phyloP scores from a whole-genome alignment of 2,888 invertebrate genomes.

The Bugula neritina region DNA sequence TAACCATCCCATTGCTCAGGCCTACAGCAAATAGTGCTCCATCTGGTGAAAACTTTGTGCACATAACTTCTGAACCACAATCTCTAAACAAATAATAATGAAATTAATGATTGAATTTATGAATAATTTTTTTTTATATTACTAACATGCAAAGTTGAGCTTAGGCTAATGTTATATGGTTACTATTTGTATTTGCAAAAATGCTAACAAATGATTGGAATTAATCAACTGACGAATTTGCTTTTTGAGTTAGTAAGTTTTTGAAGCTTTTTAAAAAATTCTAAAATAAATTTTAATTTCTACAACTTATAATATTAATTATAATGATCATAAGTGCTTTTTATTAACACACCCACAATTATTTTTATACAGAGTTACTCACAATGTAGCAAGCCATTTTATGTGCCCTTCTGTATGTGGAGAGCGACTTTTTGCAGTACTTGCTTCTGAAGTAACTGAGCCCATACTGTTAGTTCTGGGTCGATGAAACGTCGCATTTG shows the following conservation, averaged over 20 bases:
- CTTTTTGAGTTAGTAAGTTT: no score
- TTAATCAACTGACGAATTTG: no score
- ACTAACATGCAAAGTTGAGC: neutral
- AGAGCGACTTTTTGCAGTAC: neutral
- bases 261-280: no score
- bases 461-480: constrained; percentile 20
- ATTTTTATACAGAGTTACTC: no score
- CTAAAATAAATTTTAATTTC: no score
- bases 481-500: neutral
- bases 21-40: constrained; percentile 46
- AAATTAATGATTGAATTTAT: neutral
- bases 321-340: no score
- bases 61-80: constrained; percentile 41
- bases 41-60: constrained; percentile 43
- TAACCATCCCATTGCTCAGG: constrained; percentile 43
- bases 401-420: constrained; percentile 25
- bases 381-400: constrained; percentile 18
- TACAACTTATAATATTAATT: no score
- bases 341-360: no score
- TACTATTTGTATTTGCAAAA: no score
- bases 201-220: no score
- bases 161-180: no score
- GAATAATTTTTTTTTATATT: neutral
- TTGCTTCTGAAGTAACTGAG: neutral
- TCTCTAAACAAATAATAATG: constrained; percentile 20